Evolutionary conservation across 2,888 invertebrate genomes (phyloP).

Genomic region (Leptopilina syphax): DNA sequence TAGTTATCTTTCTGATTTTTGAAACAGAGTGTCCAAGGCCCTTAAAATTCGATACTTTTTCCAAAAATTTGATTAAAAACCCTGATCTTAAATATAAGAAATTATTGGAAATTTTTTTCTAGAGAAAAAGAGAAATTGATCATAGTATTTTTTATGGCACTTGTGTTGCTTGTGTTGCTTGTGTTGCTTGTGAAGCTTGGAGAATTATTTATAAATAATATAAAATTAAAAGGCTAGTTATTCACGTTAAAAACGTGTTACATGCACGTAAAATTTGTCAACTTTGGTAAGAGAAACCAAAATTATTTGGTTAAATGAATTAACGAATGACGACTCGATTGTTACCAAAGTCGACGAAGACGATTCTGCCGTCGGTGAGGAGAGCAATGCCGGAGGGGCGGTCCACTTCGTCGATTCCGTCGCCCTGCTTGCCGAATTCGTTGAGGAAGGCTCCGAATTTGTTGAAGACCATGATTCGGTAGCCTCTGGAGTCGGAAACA

Average conservation of each 20-base stretch:
- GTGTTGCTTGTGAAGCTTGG: too few species aligned
- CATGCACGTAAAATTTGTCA: neutral
- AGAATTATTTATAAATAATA: too few species aligned
- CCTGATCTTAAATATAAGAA: neutral
- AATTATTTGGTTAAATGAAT: neutral
- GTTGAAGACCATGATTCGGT: constrained; percentile 2
- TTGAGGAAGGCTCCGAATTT: constrained; percentile 54
- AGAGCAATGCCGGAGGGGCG: constrained; percentile 92
- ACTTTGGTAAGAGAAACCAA: neutral
- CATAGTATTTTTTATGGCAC: too few species aligned
- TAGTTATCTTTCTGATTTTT: neutral
- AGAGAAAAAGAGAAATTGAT: too few species aligned
- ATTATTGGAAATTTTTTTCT: too few species aligned
- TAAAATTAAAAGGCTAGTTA: too few species aligned
- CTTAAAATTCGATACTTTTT: neutral
- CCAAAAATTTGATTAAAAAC: neutral
- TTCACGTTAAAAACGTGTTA: constrained; percentile 8
- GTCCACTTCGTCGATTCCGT: constrained; percentile 87
- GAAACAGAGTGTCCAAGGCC: neutral
- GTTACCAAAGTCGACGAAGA: constrained; percentile 80
- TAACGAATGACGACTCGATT: constrained; percentile 78
- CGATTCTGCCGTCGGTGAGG: constrained; percentile 77
- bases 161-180: too few species aligned
- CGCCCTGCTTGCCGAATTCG: constrained; percentile 75
- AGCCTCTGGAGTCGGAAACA: constrained; percentile 95